Base-by-base conservation (phyloP, 2,797 vertebrate species). In the Emys orbicularis region DNA sequence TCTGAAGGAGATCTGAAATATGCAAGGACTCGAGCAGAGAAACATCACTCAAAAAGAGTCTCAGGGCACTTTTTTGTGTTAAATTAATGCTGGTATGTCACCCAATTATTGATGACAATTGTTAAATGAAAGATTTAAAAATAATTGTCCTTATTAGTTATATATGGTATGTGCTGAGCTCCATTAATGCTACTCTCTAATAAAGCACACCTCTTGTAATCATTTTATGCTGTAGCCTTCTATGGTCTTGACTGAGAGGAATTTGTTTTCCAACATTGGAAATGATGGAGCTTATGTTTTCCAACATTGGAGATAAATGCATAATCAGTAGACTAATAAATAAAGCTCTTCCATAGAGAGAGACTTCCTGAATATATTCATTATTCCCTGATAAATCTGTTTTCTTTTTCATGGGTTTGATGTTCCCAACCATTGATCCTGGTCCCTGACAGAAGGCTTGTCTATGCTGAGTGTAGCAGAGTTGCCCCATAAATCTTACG, bases 401-500 rank as follows among this genome's bases (percentile, higher is more conserved):
- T 92, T 72, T 6, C 23, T 3, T 94, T 92, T 88, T 2, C 37
- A 49, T 47, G 7, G 79, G 86, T 59, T 44, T 15, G 29, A 47
- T 50, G 34, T 4, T 88, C 18, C 25, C 76, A 56, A 86, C 87
- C 49, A 21, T 1, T 61, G 8, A 49, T 87, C 11, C 1, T 80
- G 83, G 7, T 65, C 50, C 5, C 9, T 86, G 16, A 77, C 12
- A 52, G 6, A 72, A 18, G 88, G n/a, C 18, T 72, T 72, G 65
- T 41, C 65, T 37, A 76, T 47, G 81, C 41, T 50, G 19, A 8
- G 44, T 92, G 53, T 50, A 95, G 93, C 91, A 80, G 65, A 72
- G 18, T 72, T 94, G 80, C 96, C 79, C 47, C 53, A 54, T 61
- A 92, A 53, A 52, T 89, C 61, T 84, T 95, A 37, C 83, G 82